Evolutionary conservation across 2,113 vertebrate genomes (phyloP).

Genomic region (Solenodon paradoxus): DNA sequence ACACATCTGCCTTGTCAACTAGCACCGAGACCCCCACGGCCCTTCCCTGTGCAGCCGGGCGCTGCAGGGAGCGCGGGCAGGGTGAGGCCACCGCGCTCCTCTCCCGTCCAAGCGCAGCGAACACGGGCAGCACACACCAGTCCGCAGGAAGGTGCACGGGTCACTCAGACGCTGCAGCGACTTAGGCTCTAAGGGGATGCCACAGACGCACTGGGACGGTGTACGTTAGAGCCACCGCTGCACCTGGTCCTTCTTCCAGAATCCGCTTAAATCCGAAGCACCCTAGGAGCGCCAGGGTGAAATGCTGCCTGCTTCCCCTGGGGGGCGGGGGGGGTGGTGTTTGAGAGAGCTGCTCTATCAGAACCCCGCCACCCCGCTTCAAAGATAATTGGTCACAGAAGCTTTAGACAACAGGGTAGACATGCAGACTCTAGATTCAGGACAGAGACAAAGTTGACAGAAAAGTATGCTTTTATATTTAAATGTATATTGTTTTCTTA

Average conservation of each 20-base stretch:
- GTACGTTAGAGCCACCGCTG: background rate
- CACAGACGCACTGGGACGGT: background rate
- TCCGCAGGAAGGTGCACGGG: background rate
- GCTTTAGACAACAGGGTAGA: background rate
- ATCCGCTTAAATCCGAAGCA: background rate
- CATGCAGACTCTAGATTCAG: background rate
- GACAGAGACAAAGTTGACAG: background rate
- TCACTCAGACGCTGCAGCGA: fast-evolving
- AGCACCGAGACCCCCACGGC: background rate
- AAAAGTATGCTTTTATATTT: background rate
- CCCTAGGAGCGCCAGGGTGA: fast-evolving
- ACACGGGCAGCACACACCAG: too few relatives aligned
- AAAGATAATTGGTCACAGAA: too few relatives aligned
- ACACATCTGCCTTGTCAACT: background rate
- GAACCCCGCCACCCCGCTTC: too few relatives aligned
- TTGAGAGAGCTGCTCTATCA: background rate
- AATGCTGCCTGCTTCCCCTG: background rate
- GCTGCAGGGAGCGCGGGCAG: too few relatives aligned
- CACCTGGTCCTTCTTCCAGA: background rate
- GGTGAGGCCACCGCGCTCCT: too few relatives aligned
- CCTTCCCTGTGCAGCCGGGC: too few relatives aligned
- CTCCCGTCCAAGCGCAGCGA: too few relatives aligned
- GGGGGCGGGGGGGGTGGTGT: too few relatives aligned
- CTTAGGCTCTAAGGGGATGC: background rate
- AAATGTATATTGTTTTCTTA: background rate